These are phyloP conservation scores for human (Homo sapiens) DNA, from an alignment of 2,113 vertebrate species.

Conservation along the genomic window GRCh38 chrX:38969001-38969500, in stretches of 20 bases:
- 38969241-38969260: not conserved
- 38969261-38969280: conserved; percentile 39
- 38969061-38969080: conserved; percentile 44
- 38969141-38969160: conserved; percentile 49
- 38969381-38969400: conserved; percentile 14
- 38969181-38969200: conserved; percentile 50
- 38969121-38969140: conserved; percentile 18
- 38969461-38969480: conserved; percentile 5
- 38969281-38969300: conserved; percentile 24
- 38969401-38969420: conserved; percentile 51
- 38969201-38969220: conserved; percentile 25
- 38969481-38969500: not conserved
- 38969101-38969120: conserved; percentile 37
- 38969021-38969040: conserved; percentile 34
- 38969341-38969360: not conserved
- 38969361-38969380: conserved; percentile 17
- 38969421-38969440: not conserved
- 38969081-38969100: conserved; percentile 3
- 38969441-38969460: not conserved
- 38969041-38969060: conserved; percentile 39
- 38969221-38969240: conserved; percentile 53
- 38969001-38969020: conserved; percentile 5
- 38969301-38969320: conserved; percentile 47
- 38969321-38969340: not conserved
- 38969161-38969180: conserved; percentile 30